phyloP scores from a whole-genome alignment of 2,113 vertebrate genomes.

The Natator depressus region DNA sequence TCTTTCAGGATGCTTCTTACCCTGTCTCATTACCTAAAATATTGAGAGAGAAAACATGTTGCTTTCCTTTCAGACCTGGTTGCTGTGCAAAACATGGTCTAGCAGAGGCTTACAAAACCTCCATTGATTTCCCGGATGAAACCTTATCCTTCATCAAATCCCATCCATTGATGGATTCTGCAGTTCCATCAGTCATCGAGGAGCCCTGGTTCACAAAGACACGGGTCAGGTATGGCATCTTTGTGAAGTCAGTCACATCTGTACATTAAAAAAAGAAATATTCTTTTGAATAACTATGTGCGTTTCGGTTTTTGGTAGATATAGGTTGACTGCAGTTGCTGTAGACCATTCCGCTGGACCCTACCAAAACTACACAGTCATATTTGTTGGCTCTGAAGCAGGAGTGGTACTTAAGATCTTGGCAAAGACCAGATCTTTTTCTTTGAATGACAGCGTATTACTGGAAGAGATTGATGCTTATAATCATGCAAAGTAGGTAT shows the following conservation, averaged over 20 bases:
- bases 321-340: conserved; percentile 91
- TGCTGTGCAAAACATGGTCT: conserved; percentile 93
- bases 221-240: conserved; percentile 87
- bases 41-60: conserved; percentile 58
- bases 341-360: conserved; percentile 94
- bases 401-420: conserved; percentile 95
- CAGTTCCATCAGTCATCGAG: conserved; percentile 90
- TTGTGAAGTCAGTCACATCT: neutral
- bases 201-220: conserved; percentile 99
- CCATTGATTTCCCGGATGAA: conserved; percentile 96
- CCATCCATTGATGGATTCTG: conserved; percentile 96
- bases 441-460: conserved; percentile 92
- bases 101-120: conserved; percentile 92
- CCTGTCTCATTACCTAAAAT: conserved; percentile 47
- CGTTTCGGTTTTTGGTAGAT: conserved; percentile 78
- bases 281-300: neutral
- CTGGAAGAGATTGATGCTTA: conserved; percentile 98
- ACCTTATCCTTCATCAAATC: conserved; percentile 98
- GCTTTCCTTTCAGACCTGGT: conserved; percentile 89
- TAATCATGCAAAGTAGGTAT: conserved; percentile 94
- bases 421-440: conserved; percentile 89
- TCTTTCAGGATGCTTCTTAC: conserved; percentile 1
- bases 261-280: neutral
- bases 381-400: conserved; percentile 96
- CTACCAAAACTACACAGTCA: conserved; percentile 94